Evolutionary conservation across 2,888 invertebrate genomes (phyloP).

Genomic region (Elegia similella): DNA sequence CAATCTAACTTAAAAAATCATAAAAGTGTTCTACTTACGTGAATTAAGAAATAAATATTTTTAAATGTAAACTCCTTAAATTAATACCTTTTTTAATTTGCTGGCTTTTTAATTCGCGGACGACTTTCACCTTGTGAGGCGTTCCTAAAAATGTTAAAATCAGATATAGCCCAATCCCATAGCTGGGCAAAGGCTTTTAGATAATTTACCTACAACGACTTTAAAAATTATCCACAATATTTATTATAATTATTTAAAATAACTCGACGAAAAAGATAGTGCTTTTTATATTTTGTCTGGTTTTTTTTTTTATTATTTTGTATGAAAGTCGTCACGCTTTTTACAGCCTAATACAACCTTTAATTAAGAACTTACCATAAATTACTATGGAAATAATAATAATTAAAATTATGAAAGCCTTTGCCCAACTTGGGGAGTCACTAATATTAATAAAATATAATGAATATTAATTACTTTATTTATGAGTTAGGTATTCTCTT

Average conservation of each 20-base stretch:
- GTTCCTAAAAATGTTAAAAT: constrained; percentile 17
- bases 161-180: constrained; percentile 1
- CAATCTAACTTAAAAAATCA: no score
- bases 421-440: neutral
- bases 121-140: constrained; percentile 19
- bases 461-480: no score
- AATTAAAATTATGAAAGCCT: neutral
- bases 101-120: constrained; percentile 20
- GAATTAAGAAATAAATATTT: neutral
- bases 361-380: neutral
- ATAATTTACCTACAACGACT: neutral
- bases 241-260: no score
- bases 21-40: neutral
- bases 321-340: neutral
- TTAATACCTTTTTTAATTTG: constrained; percentile 14
- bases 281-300: no score
- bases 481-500: no score
- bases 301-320: neutral
- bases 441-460: neutral
- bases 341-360: neutral
- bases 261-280: no score
- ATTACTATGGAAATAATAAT: neutral
- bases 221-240: no score
- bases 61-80: neutral
- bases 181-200: neutral